Evolutionary conservation across 2,113 vertebrate genomes (phyloP).

Genomic region (Siphamia tubifer): DNA sequence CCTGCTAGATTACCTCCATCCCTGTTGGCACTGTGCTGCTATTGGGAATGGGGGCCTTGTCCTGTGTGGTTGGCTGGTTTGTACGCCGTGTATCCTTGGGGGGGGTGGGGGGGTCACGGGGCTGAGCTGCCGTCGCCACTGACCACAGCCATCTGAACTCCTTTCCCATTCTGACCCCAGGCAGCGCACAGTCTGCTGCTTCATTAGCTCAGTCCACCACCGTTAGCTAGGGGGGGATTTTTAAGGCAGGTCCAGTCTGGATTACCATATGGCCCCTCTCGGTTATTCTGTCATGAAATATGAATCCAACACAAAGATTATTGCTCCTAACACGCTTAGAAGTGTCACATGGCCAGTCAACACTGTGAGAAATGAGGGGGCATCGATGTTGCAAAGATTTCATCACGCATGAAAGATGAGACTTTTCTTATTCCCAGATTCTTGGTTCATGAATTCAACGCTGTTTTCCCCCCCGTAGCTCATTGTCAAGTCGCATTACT

Average conservation of each 20-base stretch:
- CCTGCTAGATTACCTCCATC: slow-evolving; percentile 43
- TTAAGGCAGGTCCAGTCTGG: slow-evolving; percentile 60
- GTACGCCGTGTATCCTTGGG: slow-evolving; percentile 35
- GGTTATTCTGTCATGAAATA: slow-evolving; percentile 64
- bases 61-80: slow-evolving; percentile 47
- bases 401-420: slow-evolving; percentile 54
- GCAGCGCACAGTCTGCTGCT: slow-evolving; percentile 59
- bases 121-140: slow-evolving; percentile 47
- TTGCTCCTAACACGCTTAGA: slow-evolving; percentile 35
- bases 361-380: slow-evolving; percentile 13
- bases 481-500: slow-evolving; percentile 2
- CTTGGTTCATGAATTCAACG: not conserved
- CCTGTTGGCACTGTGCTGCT: slow-evolving; percentile 31
- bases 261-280: slow-evolving; percentile 67
- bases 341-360: slow-evolving; percentile 37
- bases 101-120: slow-evolving; percentile 31
- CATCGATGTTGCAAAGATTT: slow-evolving; percentile 62
- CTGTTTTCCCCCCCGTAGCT: slow-evolving; percentile 35
- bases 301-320: slow-evolving; percentile 53
- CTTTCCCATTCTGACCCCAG: slow-evolving; percentile 55
- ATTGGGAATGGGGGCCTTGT: slow-evolving; percentile 33
- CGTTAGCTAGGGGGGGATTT: slow-evolving; percentile 44
- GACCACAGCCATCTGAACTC: slow-evolving; percentile 55
- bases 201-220: slow-evolving; percentile 67
- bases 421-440: not conserved